Evolutionary conservation across 2,113 vertebrate species (phyloP).

Genomic region (Mirza zaza): DNA sequence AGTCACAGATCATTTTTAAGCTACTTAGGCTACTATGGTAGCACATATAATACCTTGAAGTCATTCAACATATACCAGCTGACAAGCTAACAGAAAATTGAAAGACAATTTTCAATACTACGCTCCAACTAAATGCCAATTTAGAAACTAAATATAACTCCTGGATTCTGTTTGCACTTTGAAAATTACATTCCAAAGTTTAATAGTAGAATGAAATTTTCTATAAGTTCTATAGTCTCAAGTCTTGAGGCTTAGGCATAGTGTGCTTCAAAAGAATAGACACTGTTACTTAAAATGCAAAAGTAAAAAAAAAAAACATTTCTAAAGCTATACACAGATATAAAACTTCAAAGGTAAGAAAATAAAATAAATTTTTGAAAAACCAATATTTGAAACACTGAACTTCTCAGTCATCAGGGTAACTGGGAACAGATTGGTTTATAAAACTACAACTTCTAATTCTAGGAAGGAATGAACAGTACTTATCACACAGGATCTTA

Average conservation of each 20-base stretch:
- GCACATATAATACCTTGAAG: slow-evolving; percentile 50
- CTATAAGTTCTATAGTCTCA: background rate
- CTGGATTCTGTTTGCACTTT: slow-evolving; percentile 64
- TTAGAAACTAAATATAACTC: slow-evolving; percentile 70
- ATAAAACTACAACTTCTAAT: background rate
- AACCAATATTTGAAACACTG: background rate
- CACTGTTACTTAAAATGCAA: slow-evolving; percentile 15
- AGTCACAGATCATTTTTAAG: slow-evolving; percentile 57
- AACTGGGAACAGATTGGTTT: background rate
- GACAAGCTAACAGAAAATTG: slow-evolving; percentile 67
- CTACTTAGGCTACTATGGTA: background rate
- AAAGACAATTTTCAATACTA: slow-evolving; percentile 70
- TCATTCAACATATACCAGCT: background rate
- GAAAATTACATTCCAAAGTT: slow-evolving; percentile 58
- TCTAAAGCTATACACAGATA: background rate
- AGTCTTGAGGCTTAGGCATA: slow-evolving; percentile 11
- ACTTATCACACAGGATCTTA: background rate
- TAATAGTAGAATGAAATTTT: slow-evolving; percentile 53
- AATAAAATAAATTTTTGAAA: background rate
- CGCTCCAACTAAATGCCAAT: slow-evolving; percentile 57
- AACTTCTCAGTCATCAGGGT: background rate
- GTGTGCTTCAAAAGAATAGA: slow-evolving; percentile 14
- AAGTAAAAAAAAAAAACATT: background rate
- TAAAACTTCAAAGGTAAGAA: background rate
- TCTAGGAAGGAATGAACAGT: background rate